Conservation (phyloP, 1,140 invertebrate species). For the Trachymyrmex septentrionalis region DNA sequence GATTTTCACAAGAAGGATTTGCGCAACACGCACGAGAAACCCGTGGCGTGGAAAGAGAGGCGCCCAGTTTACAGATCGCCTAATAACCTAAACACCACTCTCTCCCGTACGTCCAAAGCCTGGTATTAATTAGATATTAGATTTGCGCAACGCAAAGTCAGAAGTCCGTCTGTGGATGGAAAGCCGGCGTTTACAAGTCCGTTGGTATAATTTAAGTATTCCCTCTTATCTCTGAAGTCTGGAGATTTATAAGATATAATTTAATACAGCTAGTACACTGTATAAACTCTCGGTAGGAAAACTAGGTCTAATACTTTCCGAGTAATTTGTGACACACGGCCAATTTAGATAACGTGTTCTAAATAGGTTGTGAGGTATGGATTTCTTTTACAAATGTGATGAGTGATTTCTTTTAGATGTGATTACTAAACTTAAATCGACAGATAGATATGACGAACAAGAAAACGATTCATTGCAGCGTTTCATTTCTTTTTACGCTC, state of each 20-base stretch:
- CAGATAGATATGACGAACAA: not conserved
- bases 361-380: not conserved
- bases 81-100: conserved; percentile 1
- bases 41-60: not conserved
- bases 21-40: not conserved
- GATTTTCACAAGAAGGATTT: not conserved
- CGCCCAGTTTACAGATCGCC: not conserved
- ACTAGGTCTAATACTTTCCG: not conserved
- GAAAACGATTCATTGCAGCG: not conserved
- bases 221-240: not conserved
- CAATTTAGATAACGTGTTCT: not conserved
- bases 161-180: not conserved
- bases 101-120: not conserved
- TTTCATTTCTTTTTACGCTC: not conserved
- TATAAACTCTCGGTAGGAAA: not conserved
- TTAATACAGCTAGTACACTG: not conserved
- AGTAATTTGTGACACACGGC: not conserved
- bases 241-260: conserved; percentile 21
- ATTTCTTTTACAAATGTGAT: not conserved
- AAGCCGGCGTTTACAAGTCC: not conserved
- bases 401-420: not conserved
- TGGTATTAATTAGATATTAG: conserved; percentile 41
- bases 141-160: not conserved
- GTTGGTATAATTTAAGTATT: not conserved
- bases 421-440: not conserved